Evolutionary conservation across 2,888 invertebrate species (phyloP).

Genomic region (Drosophila sordidapex): DNA sequence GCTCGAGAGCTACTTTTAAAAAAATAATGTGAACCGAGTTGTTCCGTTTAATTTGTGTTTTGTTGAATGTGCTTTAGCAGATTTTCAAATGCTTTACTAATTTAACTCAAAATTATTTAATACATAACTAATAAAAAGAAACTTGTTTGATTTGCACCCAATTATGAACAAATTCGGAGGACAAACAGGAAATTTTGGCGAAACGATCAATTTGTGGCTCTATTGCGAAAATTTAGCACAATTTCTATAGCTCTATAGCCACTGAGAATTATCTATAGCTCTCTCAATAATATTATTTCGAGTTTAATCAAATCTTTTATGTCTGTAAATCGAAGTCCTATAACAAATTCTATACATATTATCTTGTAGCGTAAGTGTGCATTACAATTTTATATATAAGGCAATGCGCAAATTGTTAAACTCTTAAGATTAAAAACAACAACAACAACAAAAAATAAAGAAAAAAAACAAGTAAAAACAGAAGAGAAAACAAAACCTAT

Average conservation of each 20-base stretch:
- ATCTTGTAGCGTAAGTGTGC: constrained; percentile 49
- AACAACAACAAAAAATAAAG: constrained; percentile 20
- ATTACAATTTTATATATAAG: constrained; percentile 36
- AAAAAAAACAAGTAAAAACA: constrained; percentile 14
- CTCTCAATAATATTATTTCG: constrained; percentile 37
- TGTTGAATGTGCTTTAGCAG: constrained; percentile 67
- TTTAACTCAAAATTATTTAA: constrained; percentile 54
- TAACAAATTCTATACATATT: constrained; percentile 45
- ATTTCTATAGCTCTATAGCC: constrained; percentile 42
- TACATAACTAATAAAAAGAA: constrained; percentile 14
- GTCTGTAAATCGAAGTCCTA: constrained; percentile 42
- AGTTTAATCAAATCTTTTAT: constrained; percentile 26
- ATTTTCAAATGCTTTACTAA: constrained; percentile 70
- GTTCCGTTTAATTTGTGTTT: constrained; percentile 57
- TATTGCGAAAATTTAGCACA: constrained; percentile 57
- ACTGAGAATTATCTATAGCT: constrained; percentile 33
- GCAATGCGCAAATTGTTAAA: constrained; percentile 65
- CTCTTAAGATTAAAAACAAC: constrained; percentile 37
- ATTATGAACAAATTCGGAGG: constrained; percentile 81
- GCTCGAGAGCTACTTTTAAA: constrained; percentile 26
- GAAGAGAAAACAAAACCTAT: constrained; percentile 11
- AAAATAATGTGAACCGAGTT: constrained; percentile 22
- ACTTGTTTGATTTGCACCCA: constrained; percentile 43
- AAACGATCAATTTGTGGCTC: constrained; percentile 42
- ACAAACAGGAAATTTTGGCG: constrained; percentile 75